phyloP scores from a whole-genome alignment of 2,797 vertebrate species.

The Sebastes variabilis region DNA sequence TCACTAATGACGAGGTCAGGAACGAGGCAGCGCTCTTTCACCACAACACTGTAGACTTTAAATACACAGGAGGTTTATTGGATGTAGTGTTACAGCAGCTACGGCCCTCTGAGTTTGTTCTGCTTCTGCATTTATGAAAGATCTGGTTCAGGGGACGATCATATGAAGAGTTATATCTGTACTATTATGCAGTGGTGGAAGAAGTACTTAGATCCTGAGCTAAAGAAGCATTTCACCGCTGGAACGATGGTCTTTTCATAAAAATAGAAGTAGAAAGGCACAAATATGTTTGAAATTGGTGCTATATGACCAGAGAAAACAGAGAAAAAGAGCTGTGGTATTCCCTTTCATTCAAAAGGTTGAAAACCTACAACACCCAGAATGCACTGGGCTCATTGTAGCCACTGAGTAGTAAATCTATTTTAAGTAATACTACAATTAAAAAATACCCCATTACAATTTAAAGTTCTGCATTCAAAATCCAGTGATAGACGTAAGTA shows the following conservation, averaged over 20 bases:
- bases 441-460: neutral
- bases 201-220: too few species aligned
- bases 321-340: too few species aligned
- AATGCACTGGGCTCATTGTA: too few species aligned
- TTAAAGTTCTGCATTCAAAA: neutral
- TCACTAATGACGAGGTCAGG: constrained; percentile 28
- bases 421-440: neutral
- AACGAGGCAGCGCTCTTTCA: neutral
- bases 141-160: neutral
- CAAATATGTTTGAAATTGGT: too few species aligned
- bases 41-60: neutral
- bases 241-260: too few species aligned
- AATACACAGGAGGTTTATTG: constrained; percentile 23
- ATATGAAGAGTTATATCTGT: neutral
- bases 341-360: too few species aligned
- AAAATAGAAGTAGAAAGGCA: too few species aligned
- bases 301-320: too few species aligned
- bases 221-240: too few species aligned
- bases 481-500: neutral
- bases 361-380: too few species aligned
- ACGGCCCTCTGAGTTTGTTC: neutral
- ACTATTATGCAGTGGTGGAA: neutral
- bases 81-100: constrained; percentile 7
- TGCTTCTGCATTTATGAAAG: constrained; percentile 1
- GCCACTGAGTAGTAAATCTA: too few species aligned